A percentile compares a stretch with the other conserved stretches of the same genome.
phyloP scores from a whole-genome alignment of 2,113 vertebrate genomes.

The Pseudorasbora parva region DNA sequence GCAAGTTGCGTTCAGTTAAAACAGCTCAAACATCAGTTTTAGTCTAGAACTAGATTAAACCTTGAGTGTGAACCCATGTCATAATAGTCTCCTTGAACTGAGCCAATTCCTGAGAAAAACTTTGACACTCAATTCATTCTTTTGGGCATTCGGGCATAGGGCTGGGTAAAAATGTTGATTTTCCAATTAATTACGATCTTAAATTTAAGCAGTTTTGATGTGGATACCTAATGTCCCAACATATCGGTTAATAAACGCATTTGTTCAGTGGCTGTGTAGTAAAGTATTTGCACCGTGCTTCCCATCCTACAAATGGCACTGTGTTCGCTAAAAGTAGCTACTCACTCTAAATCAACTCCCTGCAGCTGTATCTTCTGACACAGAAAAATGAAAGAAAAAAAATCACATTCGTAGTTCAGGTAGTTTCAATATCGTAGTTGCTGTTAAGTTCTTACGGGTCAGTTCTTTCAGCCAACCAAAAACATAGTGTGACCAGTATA shows the following conservation, averaged over 20 bases:
- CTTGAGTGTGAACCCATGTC: too few relatives aligned
- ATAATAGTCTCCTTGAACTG: background rate
- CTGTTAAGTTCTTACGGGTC: too few relatives aligned
- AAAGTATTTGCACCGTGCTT: background rate
- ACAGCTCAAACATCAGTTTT: too few relatives aligned
- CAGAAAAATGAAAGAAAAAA: background rate
- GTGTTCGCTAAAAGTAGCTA: background rate
- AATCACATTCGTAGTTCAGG: too few relatives aligned
- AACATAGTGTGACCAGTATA: background rate
- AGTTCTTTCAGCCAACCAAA: background rate
- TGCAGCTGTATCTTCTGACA: background rate
- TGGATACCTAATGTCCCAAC: background rate
- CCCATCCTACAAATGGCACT: slow-evolving; percentile 1
- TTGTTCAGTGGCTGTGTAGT: background rate
- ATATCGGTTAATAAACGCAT: too few relatives aligned
- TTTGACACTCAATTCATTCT: background rate
- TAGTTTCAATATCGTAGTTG: too few relatives aligned
- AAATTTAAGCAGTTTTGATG: background rate
- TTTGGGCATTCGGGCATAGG: background rate
- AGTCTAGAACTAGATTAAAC: too few relatives aligned
- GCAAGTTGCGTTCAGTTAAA: too few relatives aligned
- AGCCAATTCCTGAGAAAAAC: slow-evolving; percentile 9
- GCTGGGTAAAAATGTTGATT: background rate
- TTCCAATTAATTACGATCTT: background rate
- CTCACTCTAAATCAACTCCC: background rate